These are phyloP conservation scores for Gopherus evgoodei DNA, from an alignment of 2,113 vertebrate species.

Conservation along the genomic window DNA sequence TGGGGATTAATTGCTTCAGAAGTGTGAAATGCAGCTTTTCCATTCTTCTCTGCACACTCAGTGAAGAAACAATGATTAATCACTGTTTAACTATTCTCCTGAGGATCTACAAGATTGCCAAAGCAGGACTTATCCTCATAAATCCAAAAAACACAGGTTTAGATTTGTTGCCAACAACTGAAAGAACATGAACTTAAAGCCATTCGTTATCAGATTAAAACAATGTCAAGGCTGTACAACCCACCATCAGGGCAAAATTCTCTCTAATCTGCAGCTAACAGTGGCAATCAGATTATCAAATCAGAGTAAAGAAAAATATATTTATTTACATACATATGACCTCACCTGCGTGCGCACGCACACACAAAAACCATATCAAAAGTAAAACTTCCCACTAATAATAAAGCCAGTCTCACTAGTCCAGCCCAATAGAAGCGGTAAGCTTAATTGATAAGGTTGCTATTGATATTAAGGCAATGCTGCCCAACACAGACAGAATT, in stretches of 20 bases:
- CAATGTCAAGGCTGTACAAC: conserved; percentile 91
- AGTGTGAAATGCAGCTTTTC: conserved; percentile 98
- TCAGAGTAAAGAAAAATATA: conserved; percentile 43
- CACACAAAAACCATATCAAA: background rate
- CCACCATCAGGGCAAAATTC: conserved; percentile 72
- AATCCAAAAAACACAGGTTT: conserved; percentile 96
- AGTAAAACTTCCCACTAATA: conserved; percentile 3
- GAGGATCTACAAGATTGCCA: conserved; percentile 97
- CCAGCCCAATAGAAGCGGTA: background rate
- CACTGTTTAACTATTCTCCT: conserved; percentile 99
- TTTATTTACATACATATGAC: conserved; percentile 5
- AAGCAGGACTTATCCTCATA: conserved; percentile 97
- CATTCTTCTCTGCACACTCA: conserved; percentile 97
- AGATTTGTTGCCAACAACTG: conserved; percentile 94
- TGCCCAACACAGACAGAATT: background rate
- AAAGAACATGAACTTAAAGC: conserved; percentile 93
- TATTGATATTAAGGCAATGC: background rate
- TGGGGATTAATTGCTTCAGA: conserved; percentile 99
- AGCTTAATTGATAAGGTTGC: background rate
- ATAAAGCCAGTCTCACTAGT: background rate
- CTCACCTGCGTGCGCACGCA: rapidly evolving
- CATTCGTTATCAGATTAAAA: conserved; percentile 99
- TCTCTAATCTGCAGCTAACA: conserved; percentile 74
- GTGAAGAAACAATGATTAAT: conserved; percentile 99
- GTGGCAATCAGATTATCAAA: conserved; percentile 64